Conservation (phyloP, 1,140 invertebrate genomes). For the Harpegnathos saltator region DNA sequence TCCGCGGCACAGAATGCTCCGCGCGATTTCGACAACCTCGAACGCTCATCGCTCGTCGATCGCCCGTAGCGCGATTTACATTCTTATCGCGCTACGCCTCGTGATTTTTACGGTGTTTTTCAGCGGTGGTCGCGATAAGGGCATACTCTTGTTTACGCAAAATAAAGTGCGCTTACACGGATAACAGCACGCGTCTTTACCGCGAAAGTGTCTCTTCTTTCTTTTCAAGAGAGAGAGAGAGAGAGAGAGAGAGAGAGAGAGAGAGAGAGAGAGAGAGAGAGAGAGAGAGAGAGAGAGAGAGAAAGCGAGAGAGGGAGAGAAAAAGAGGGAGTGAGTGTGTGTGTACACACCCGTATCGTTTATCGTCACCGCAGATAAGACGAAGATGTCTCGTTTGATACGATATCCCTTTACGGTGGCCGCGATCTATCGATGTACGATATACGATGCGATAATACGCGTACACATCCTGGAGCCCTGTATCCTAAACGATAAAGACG, state of each 20-base stretch:
- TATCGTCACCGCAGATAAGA: constrained; percentile 4
- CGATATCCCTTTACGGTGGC: neutral
- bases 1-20: neutral
- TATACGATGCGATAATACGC: neutral
- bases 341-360: constrained; percentile 29
- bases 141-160: constrained; percentile 53
- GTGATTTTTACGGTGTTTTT: constrained; percentile 48
- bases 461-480: neutral
- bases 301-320: no score
- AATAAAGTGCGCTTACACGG: constrained; percentile 49
- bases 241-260: constrained; percentile 5
- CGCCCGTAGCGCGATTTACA: constrained; percentile 52
- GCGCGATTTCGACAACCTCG: no score
- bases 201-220: constrained; percentile 14
- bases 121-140: constrained; percentile 38
- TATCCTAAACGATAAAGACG: neutral
- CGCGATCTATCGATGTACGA: constrained; percentile 10
- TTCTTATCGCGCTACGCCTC: constrained; percentile 22
- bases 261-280: neutral
- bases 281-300: constrained; percentile 1
- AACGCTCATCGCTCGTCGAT: no score
- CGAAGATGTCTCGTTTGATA: constrained; percentile 2
- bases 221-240: neutral
- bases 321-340: neutral
- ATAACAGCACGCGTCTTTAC: constrained; percentile 32